Conservation (phyloP, 2,797 vertebrate genomes). For the Bradypus variegatus region DNA sequence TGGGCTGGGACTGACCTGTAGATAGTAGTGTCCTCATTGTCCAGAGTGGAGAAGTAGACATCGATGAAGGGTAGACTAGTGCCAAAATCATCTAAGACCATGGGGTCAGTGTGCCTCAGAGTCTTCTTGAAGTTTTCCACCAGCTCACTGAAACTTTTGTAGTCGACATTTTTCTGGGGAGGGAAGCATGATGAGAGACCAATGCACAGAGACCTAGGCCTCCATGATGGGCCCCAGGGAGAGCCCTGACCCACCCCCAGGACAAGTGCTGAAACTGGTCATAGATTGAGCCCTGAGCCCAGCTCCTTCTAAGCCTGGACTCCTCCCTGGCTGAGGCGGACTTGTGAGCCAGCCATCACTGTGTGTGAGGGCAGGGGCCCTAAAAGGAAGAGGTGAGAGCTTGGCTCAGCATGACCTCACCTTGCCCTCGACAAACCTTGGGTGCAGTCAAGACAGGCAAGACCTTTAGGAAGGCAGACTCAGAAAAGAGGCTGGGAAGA, state of each 20-base stretch:
- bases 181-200: background rate
- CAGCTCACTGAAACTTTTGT: conserved; percentile 56
- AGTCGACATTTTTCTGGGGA: conserved; percentile 37
- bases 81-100: conserved; percentile 65
- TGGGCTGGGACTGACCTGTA: conserved; percentile 46
- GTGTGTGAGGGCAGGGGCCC: background rate
- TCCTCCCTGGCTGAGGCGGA: background rate
- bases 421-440: background rate
- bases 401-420: background rate
- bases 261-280: background rate
- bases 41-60: conserved; percentile 57
- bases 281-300: background rate
- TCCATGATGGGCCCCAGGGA: background rate
- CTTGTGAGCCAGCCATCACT: background rate
- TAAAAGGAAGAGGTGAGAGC: background rate
- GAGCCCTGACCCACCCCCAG: background rate
- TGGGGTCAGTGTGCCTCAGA: conserved; percentile 32
- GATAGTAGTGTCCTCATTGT: conserved; percentile 50
- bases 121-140: conserved; percentile 60
- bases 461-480: background rate
- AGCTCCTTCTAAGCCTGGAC: background rate
- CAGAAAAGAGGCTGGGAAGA: background rate
- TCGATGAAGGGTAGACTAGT: conserved; percentile 64
- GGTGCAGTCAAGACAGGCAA: background rate
- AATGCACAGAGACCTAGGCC: background rate